Evolutionary conservation across 2,888 invertebrate genomes (phyloP).

Genomic region (Stenotaenia linearis): DNA sequence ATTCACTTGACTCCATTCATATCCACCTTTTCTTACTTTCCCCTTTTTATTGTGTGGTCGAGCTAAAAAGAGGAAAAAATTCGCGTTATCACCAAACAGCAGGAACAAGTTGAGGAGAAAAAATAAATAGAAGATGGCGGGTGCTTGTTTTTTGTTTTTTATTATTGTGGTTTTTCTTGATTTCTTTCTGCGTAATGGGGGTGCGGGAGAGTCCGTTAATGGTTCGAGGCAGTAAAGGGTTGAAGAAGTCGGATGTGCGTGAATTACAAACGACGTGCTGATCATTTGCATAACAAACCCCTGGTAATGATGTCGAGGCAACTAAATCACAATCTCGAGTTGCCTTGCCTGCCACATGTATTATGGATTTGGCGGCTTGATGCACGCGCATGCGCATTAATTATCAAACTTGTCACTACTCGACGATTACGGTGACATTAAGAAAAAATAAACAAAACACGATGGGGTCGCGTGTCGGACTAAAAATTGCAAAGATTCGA

Average conservation of each 20-base stretch:
- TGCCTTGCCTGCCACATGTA: background rate
- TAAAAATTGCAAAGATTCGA: no score
- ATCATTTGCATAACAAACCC: slow-evolving; percentile 19
- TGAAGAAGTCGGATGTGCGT: background rate
- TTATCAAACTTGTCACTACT: slow-evolving; percentile 3
- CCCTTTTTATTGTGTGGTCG: background rate
- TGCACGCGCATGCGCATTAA: background rate
- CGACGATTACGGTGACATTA: background rate
- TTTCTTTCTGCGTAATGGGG: background rate
- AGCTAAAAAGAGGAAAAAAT: background rate
- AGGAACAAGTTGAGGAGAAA: background rate
- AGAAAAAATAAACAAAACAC: background rate
- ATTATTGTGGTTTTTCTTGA: background rate
- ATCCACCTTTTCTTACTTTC: background rate
- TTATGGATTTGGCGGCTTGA: background rate
- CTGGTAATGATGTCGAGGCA: slow-evolving; percentile 23
- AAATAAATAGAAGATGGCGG: background rate
- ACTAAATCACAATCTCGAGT: slow-evolving; percentile 14
- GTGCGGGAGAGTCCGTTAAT: background rate
- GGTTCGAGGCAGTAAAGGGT: background rate
- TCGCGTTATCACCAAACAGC: background rate
- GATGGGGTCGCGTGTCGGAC: background rate
- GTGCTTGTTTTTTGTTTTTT: background rate
- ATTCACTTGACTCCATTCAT: background rate
- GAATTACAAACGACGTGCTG: slow-evolving; percentile 23